Percentiles rank a stretch among this genome's conserved stretches.
These are phyloP conservation scores for Rhinoraja longicauda DNA, from an alignment of 2,797 vertebrate genomes.

Conservation along the genomic window DNA sequence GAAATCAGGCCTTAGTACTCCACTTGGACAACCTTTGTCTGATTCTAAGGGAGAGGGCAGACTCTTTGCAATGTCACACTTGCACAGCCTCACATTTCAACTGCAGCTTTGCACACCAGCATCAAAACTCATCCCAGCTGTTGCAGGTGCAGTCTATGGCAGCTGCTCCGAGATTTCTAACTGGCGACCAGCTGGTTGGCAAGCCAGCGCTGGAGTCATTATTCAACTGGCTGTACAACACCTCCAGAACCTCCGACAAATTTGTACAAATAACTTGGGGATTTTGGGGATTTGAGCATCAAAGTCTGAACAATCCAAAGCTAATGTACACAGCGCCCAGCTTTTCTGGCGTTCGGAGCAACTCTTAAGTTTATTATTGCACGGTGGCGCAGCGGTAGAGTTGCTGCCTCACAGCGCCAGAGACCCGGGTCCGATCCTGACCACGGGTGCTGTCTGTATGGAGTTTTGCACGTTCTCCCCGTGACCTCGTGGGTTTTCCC, in stretches of 20 bases:
- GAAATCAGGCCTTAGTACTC: background rate
- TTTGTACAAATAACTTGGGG: conserved; percentile 33
- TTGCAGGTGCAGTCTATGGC: conserved; percentile 22
- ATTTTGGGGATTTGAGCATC: conserved; percentile 32
- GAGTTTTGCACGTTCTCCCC: no score
- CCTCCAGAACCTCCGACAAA: conserved; percentile 12
- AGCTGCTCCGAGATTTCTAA: background rate
- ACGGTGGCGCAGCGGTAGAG: no score
- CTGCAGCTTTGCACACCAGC: background rate
- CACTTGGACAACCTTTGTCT: background rate
- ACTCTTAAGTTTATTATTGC: no score
- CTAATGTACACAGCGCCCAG: background rate
- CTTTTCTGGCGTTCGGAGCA: background rate
- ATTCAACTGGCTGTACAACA: background rate
- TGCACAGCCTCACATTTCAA: background rate
- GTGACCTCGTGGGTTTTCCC: no score
- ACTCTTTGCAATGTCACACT: background rate
- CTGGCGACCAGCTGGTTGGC: conserved; percentile 19
- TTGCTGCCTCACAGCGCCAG: no score
- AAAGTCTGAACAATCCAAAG: conserved; percentile 17
- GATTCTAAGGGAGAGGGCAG: background rate
- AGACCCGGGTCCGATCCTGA: no score
- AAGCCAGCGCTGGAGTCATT: background rate
- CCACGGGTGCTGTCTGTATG: no score
- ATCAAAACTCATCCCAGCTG: conserved; percentile 28